Evolutionary conservation across 1,140 invertebrate genomes (phyloP).

Genomic region (Sinella curviseta): DNA sequence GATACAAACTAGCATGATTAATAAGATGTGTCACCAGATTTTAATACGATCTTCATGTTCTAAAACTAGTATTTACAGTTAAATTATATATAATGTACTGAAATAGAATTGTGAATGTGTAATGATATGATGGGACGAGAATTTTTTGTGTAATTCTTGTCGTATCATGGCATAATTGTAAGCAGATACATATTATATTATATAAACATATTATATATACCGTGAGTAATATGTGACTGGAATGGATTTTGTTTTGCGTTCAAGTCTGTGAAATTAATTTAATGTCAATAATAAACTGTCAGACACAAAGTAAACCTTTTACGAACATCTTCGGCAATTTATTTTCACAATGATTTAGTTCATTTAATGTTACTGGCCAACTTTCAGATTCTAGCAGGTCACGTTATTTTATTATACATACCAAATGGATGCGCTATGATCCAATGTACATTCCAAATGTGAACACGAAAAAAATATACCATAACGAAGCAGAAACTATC

Average conservation of each 20-base stretch:
- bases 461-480: too few relatives aligned
- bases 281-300: slow-evolving; percentile 12
- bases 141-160: background rate
- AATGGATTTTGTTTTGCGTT: slow-evolving; percentile 12
- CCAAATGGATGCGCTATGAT: too few relatives aligned
- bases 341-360: background rate
- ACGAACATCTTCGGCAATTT: background rate
- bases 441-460: too few relatives aligned
- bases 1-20: too few relatives aligned
- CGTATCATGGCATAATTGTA: background rate
- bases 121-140: background rate
- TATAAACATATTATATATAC: background rate
- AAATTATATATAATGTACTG: slow-evolving; percentile 2
- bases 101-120: background rate
- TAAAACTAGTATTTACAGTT: background rate
- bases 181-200: background rate
- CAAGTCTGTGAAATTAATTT: slow-evolving; percentile 22
- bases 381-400: too few relatives aligned
- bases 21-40: background rate
- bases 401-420: too few relatives aligned
- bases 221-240: background rate
- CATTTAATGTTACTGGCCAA: too few relatives aligned
- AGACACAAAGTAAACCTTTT: background rate
- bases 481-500: too few relatives aligned
- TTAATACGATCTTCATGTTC: slow-evolving; percentile 19